These are phyloP conservation scores for Tetranychus urticae DNA, from an alignment of 1,140 invertebrate genomes.

Conservation along the genomic window DNA sequence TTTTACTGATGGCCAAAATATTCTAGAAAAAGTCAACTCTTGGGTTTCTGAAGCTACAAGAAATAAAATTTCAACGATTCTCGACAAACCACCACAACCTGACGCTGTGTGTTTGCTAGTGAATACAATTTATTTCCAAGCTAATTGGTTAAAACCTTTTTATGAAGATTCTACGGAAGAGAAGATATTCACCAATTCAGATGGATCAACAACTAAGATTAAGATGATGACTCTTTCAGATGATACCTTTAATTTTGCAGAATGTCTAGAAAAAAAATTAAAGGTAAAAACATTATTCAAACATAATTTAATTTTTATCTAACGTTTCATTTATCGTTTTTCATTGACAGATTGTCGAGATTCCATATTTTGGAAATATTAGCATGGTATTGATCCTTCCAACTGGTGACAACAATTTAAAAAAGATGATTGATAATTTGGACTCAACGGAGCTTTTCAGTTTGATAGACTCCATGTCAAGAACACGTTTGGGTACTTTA, in stretches of 20 bases:
- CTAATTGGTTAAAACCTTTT: not conserved
- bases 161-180: not conserved
- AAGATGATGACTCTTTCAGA: not conserved
- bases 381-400: too few species aligned
- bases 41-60: not conserved
- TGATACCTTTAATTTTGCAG: not conserved
- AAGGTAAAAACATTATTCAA: not conserved
- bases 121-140: not conserved
- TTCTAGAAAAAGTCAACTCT: not conserved
- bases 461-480: too few species aligned
- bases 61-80: not conserved
- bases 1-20: not conserved
- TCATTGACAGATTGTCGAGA: too few species aligned
- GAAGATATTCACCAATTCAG: not conserved
- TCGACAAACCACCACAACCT: not conserved
- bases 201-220: not conserved
- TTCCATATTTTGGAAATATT: too few species aligned
- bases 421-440: too few species aligned
- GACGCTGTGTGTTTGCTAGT: not conserved
- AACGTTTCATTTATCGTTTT: constrained; percentile 22
- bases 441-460: too few species aligned
- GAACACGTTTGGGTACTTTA: constrained; percentile 16
- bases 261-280: not conserved
- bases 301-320: too few species aligned
- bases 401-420: too few species aligned